Conservation (phyloP, 2,797 vertebrate species). For the Champsocephalus gunnari region DNA sequence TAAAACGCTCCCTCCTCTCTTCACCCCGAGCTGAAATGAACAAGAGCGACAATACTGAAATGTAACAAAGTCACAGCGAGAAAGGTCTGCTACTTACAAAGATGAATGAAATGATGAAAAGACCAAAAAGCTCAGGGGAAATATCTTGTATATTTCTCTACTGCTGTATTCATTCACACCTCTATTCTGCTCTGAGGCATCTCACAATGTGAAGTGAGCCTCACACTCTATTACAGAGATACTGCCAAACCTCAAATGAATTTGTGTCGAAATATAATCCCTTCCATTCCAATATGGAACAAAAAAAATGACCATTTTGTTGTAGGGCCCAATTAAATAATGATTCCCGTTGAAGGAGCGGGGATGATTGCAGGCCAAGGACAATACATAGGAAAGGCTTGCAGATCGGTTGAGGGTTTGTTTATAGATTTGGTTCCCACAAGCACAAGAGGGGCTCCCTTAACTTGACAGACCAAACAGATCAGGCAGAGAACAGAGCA, state of each 20-base stretch:
- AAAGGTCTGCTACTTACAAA: slow-evolving; percentile 71
- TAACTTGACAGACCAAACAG: slow-evolving; percentile 80
- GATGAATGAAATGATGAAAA: slow-evolving; percentile 70
- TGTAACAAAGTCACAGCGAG: slow-evolving; percentile 76
- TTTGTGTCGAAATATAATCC: slow-evolving; percentile 60
- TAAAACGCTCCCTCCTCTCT: slow-evolving; percentile 71
- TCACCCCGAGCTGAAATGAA: slow-evolving; percentile 74
- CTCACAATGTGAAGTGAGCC: slow-evolving; percentile 55
- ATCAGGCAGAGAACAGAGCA: slow-evolving; percentile 78
- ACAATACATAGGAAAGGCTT: slow-evolving; percentile 69
- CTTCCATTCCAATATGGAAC: slow-evolving; percentile 43
- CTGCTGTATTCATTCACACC: slow-evolving; percentile 60
- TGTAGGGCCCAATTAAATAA: slow-evolving; percentile 75
- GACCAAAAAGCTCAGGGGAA: slow-evolving; percentile 63
- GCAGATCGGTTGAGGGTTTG: slow-evolving; percentile 73
- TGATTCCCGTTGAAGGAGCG: slow-evolving; percentile 71
- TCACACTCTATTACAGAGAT: slow-evolving; percentile 59
- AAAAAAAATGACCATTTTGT: slow-evolving; percentile 64
- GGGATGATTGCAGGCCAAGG: slow-evolving; percentile 68
- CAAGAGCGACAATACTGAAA: slow-evolving; percentile 72
- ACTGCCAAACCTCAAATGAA: slow-evolving; percentile 44
- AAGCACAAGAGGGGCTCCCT: slow-evolving; percentile 75
- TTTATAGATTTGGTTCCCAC: slow-evolving; percentile 77
- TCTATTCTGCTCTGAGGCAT: slow-evolving; percentile 55
- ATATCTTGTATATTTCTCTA: slow-evolving; percentile 70